These are phyloP conservation scores for Acanthoscelides obtectus DNA, from an alignment of 2,888 invertebrate genomes.

Conservation along the genomic window DNA sequence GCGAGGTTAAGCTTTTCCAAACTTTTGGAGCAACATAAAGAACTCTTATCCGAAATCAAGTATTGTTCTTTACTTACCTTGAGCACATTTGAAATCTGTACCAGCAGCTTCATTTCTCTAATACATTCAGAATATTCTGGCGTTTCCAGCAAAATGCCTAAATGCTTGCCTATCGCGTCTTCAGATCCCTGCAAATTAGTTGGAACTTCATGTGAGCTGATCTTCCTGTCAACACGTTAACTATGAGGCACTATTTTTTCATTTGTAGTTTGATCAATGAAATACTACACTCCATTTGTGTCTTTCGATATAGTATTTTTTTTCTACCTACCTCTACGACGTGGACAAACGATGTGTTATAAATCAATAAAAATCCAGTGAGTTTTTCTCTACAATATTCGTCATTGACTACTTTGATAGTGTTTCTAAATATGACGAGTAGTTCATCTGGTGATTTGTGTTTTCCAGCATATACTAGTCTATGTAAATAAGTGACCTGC, in stretches of 20 bases:
- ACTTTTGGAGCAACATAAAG: no score
- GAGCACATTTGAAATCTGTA: constrained; percentile 5
- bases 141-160: not conserved
- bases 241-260: not conserved
- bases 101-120: constrained; percentile 4
- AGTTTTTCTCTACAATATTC: constrained; percentile 49
- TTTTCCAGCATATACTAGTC: constrained; percentile 30
- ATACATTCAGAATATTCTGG: not conserved
- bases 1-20: no score
- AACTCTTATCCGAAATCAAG: no score
- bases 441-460: constrained; percentile 17
- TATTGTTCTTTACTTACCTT: constrained; percentile 7
- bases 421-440: constrained; percentile 11
- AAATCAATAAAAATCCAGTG: constrained; percentile 49
- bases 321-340: constrained; percentile 45
- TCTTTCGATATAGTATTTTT: not conserved
- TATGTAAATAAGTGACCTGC: constrained; percentile 29
- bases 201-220: not conserved
- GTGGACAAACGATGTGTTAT: constrained; percentile 52
- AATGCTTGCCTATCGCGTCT: constrained; percentile 5
- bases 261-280: no score
- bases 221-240: no score
- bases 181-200: constrained; percentile 5
- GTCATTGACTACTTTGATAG: constrained; percentile 40
- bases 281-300: no score